These are phyloP conservation scores for Coenonympha arcania DNA, from an alignment of 2,888 invertebrate genomes.

Conservation along the genomic window DNA sequence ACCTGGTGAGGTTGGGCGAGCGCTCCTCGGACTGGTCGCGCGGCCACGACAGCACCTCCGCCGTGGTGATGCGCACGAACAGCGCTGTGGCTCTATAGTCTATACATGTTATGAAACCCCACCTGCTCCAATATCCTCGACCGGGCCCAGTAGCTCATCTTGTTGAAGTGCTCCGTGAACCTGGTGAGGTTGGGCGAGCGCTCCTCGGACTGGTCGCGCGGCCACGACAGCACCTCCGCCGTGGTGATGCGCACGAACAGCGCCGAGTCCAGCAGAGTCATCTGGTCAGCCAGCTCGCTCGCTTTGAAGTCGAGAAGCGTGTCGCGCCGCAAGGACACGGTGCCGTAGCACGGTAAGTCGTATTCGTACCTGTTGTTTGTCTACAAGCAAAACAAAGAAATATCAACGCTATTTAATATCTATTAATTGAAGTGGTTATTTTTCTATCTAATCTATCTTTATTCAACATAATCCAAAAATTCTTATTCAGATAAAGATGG, in stretches of 20 bases:
- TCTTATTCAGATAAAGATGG: no score
- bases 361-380: constrained; percentile 62
- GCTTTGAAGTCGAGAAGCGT: constrained; percentile 94
- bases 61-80: no score
- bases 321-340: constrained; percentile 61
- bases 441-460: no score
- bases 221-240: constrained; percentile 97
- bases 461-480: no score
- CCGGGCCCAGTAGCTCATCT: constrained; percentile 94
- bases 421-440: no score
- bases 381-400: constrained; percentile 30
- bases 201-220: constrained; percentile 97
- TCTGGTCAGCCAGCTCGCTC: constrained; percentile 96
- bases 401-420: no score
- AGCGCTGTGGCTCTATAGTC: no score
- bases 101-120: background rate
- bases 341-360: constrained; percentile 60
- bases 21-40: no score
- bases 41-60: no score
- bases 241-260: constrained; percentile 97
- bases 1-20: no score
- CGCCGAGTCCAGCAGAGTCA: constrained; percentile 96
- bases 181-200: constrained; percentile 95
- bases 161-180: constrained; percentile 99
- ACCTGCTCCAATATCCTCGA: constrained; percentile 91